Conservation (phyloP, 1,140 invertebrate species). For the Lordiphosa mommai region DNA sequence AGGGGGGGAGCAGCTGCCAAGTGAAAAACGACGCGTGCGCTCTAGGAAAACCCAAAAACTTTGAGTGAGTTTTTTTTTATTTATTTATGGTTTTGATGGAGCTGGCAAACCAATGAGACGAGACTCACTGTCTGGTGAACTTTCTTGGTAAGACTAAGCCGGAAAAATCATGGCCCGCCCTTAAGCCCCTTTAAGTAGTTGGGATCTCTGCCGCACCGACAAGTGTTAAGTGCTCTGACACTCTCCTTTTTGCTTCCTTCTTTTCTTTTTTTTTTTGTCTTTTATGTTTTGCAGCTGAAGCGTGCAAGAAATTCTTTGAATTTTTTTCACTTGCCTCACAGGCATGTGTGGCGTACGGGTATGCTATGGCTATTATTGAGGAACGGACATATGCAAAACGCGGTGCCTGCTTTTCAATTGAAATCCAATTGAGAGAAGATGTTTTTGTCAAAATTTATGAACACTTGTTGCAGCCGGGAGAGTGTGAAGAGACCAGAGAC, state of each 20-base stretch:
- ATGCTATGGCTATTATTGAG: not conserved
- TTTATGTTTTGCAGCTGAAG: slow-evolving; percentile 9
- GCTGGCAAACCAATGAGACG: not conserved
- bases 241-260: not conserved
- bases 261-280: not conserved
- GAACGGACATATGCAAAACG: slow-evolving; percentile 3
- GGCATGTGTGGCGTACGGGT: slow-evolving; percentile 1
- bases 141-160: not conserved
- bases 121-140: slow-evolving; percentile 2
- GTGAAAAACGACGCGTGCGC: slow-evolving; percentile 6
- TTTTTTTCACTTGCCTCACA: not conserved
- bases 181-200: slow-evolving; percentile 1
- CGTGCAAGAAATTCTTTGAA: slow-evolving; percentile 7
- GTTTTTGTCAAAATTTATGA: slow-evolving; percentile 5
- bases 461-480: not conserved
- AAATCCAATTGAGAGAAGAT: slow-evolving; percentile 8
- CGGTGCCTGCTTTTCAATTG: slow-evolving; percentile 3
- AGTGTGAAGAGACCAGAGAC: slow-evolving; percentile 3
- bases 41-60: slow-evolving; percentile 1
- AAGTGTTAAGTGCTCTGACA: slow-evolving; percentile 10
- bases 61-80: slow-evolving; percentile 4
- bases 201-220: not conserved
- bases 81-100: not conserved
- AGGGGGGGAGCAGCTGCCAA: not conserved
- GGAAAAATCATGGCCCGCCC: not conserved